Evolutionary conservation across 2,797 vertebrate species (phyloP).

Genomic region (Cryptoprocta ferox): DNA sequence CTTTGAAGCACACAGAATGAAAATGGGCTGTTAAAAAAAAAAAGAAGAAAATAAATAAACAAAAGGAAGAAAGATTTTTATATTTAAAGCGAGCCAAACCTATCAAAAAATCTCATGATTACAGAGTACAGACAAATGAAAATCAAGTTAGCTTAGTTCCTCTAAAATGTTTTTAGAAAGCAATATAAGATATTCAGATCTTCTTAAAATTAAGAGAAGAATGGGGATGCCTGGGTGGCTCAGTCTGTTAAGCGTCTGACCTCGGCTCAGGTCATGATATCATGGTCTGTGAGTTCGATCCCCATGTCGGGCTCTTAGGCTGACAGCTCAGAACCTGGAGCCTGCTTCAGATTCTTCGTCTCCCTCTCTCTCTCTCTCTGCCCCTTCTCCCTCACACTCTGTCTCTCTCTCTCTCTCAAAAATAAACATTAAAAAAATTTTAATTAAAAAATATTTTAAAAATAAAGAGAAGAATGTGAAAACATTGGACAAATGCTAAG

Average conservation of each 20-base stretch:
- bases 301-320: too few species aligned
- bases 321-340: too few species aligned
- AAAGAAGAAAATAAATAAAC: not conserved
- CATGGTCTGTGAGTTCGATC: too few species aligned
- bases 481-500: not conserved
- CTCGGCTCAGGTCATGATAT: too few species aligned
- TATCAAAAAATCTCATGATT: not conserved
- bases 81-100: constrained; percentile 4
- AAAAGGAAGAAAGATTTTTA: not conserved
- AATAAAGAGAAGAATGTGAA: constrained; percentile 16
- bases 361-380: too few species aligned
- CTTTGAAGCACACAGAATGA: not conserved
- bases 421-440: too few species aligned
- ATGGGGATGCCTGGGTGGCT: too few species aligned
- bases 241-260: too few species aligned
- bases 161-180: not conserved
- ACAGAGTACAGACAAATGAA: not conserved
- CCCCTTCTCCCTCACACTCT: too few species aligned
- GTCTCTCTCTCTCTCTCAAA: too few species aligned
- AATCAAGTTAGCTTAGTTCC: not conserved
- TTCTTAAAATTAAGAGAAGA: constrained; percentile 31
- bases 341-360: too few species aligned
- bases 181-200: not conserved
- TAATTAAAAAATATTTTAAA: not conserved
- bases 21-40: not conserved